These are phyloP conservation scores for Morpho helenor DNA, from an alignment of 2,888 invertebrate genomes.

Conservation along the genomic window DNA sequence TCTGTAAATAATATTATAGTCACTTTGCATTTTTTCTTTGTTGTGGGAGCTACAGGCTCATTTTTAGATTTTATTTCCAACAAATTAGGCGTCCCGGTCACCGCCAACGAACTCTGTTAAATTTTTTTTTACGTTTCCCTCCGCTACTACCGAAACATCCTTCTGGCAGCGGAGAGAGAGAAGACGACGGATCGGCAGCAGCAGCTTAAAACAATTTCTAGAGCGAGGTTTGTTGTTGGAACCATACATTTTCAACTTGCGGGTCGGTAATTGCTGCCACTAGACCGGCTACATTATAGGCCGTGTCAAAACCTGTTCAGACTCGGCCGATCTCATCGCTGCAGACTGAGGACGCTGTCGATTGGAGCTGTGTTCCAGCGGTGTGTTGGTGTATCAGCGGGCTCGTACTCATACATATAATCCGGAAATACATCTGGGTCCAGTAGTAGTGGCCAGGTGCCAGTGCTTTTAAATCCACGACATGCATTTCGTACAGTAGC, in stretches of 20 bases:
- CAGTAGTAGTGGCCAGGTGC: slow-evolving; percentile 21
- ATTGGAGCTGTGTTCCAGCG: not conserved
- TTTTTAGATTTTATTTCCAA: not conserved
- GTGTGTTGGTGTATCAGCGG: not conserved
- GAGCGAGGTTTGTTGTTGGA: not conserved
- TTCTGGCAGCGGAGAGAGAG: not conserved
- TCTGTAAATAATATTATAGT: not conserved
- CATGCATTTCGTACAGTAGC: slow-evolving; percentile 29
- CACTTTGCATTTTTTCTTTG: not conserved
- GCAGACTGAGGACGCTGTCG: not conserved
- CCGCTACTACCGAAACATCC: not conserved
- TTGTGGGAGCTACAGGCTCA: not conserved
- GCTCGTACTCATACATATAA: not conserved
- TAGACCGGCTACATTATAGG: not conserved
- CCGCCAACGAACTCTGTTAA: not conserved
- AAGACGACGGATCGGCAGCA: not conserved
- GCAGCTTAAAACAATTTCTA: not conserved
- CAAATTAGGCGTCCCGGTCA: not conserved
- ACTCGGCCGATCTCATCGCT: not conserved
- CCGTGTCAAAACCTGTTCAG: not conserved
- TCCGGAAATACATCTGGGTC: slow-evolving; percentile 20
- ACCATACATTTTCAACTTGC: not conserved
- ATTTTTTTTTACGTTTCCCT: not conserved
- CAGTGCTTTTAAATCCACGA: slow-evolving; percentile 27
- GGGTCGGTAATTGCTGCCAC: not conserved